Evolutionary conservation across 2,797 vertebrate species (phyloP).

Genomic region (Hozukius guyotensis): DNA sequence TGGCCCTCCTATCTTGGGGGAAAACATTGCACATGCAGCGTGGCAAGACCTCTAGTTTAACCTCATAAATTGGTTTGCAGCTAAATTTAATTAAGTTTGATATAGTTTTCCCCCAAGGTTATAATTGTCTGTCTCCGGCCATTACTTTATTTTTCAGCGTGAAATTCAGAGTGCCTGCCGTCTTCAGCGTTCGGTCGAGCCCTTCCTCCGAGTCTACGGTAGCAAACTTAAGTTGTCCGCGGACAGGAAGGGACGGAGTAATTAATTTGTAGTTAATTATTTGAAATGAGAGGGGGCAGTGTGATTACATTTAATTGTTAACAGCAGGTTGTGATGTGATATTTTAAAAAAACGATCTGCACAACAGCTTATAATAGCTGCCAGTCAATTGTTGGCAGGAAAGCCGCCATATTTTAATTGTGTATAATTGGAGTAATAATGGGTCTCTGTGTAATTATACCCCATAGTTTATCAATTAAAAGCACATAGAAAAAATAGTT

Average conservation of each 20-base stretch:
- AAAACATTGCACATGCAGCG: not conserved
- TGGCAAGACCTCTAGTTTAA: not conserved
- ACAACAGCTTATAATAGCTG: not conserved
- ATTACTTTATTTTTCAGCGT: not conserved
- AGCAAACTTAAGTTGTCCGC: not conserved
- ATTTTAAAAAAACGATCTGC: not conserved
- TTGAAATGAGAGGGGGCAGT: slow-evolving; percentile 16
- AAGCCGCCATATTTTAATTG: slow-evolving; percentile 8
- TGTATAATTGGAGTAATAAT: not conserved
- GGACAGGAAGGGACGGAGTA: not conserved
- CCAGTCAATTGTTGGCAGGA: not conserved
- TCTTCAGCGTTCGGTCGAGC: not conserved
- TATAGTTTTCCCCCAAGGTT: not conserved
- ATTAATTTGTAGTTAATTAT: slow-evolving; percentile 8
- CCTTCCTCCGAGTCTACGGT: not conserved
- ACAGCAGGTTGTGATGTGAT: not conserved
- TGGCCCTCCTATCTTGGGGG: not conserved
- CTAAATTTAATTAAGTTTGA: slow-evolving; percentile 2
- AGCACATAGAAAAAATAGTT: not conserved
- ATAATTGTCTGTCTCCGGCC: not conserved
- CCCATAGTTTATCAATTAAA: not conserved
- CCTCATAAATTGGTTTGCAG: slow-evolving; percentile 3
- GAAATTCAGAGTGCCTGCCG: not conserved
- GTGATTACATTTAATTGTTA: slow-evolving; percentile 28
- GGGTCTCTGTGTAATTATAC: slow-evolving; percentile 1